Evolutionary conservation across 1,140 invertebrate genomes (phyloP), one percentile per base, ranked within the genome.

Genomic region (Bicyclus anynana): DNA sequence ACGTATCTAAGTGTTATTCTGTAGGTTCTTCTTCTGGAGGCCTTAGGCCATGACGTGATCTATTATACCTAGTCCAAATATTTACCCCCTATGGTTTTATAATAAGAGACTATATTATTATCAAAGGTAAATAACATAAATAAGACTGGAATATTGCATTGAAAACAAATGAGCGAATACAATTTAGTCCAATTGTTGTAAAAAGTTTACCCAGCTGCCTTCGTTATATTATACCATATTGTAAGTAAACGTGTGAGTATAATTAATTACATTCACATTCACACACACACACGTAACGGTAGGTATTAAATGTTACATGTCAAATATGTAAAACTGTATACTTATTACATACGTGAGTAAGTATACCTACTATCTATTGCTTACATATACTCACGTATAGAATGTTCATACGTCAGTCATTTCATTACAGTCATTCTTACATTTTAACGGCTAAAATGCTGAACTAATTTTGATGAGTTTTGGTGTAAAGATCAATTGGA

Each of bases 181-280:
- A 66, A 67, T 72, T 77, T 71, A 69, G 49, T 64, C 54, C 51
- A 65, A 72, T 75, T 80, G 72, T 77, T 74, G 21, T 59, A 67
- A n/a, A n/a, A n/a, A 74, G 59, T 83, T 77, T 83, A 64, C 55
- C 60, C 77, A 83, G 72, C 65, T 80, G 77, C 62, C 69, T 57
- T 26, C 61, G 48, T 66, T 65, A 62, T 63, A 46, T 58, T 59
- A 46, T 58, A 58, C 20, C 37, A 60, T 58, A 63, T 72, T 57
- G 56, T 68, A 71, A 71, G 56, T 68, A 71, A 71, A 72, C 65
- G 56, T 65, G 60, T 70, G 59, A 66, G 62, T 74, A 57, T 60
- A 58, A 53, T 62, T 61, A 64, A 74, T 71, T 72, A 72, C 65
- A 69, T 64, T 4, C 3, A 7, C 7, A 23, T 2, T 2, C 7